Evolutionary conservation across 2,888 invertebrate genomes (phyloP), one percentile per base, ranked within the genome.

Genomic region (Sarcophaga subvicina): DNA sequence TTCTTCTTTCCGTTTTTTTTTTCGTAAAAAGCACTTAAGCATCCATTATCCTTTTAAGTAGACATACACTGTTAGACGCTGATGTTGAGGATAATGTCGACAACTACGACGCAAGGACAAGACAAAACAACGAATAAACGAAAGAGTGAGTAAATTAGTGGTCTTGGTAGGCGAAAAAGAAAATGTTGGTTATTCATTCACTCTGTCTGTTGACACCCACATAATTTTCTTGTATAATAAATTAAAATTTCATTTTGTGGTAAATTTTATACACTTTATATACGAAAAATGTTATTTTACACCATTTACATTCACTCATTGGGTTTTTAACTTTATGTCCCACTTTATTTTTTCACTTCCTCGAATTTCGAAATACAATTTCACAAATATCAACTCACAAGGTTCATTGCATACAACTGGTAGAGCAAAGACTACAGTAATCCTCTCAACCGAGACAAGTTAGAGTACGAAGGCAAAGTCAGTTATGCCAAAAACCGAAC

Each of bases 21-120:
- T 75, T 80, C 72, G 37, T 60, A 87, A 87, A 87, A 84, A 75
- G 45, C 79, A 87, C 87, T 88, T 88, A 88, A 88, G 88, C 88
- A 88, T 86, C 88, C 88, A 88, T 88, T 88, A 88, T 88, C 87
- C 88, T 88, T 88, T 86, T 83, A 85, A 87, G 81, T 63, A 75
- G 75, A 80, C 75, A 75, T 25, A 81, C 54, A 70, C 25, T 25
- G 62, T 54, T 45, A 71, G 25, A 67, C 59, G 47, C 49, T 49
- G 71, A 60, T 37, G 12, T 20, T 20, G 20, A 70, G n/a, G 22
- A n/a, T 25, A 27, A 11, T 27, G 70, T 70, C n/a, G 20, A 11
- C 6, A 47, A 67, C 10, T 14, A 37, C 17, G 54, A 14, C 54
- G 54, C 17, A 54, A 54, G 54, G 54, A n/a, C 27, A 47, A 37